Conservation (phyloP, 1,140 invertebrate genomes). For the Acyrthosiphon pisum region DNA sequence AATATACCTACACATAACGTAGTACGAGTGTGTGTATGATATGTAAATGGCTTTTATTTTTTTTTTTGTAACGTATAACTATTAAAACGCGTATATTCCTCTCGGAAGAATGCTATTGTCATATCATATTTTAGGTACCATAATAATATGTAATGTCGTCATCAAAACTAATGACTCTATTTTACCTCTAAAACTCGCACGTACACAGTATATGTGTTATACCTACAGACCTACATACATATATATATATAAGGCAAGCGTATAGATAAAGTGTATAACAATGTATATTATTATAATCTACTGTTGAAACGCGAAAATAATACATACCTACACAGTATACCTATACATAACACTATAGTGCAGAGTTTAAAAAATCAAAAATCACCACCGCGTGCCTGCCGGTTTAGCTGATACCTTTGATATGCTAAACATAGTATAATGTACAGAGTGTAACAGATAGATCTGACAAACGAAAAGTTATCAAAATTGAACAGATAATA, state of each 20-base stretch:
- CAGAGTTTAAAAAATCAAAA: no score
- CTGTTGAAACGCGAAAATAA: not conserved
- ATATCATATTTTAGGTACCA: not conserved
- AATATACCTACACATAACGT: not conserved
- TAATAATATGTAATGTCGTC: not conserved
- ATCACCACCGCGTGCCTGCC: no score
- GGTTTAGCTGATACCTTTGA: no score
- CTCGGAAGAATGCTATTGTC: conserved; percentile 6
- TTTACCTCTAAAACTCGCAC: not conserved
- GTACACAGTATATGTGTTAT: not conserved
- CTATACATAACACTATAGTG: no score
- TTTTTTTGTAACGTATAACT: not conserved
- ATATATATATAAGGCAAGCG: no score
- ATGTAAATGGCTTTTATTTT: conserved; percentile 15
- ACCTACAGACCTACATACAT: no score
- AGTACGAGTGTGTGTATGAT: not conserved
- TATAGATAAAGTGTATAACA: not conserved
- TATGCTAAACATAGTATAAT: no score
- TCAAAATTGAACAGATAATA: no score
- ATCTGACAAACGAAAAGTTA: no score
- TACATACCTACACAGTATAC: no score
- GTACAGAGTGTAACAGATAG: no score
- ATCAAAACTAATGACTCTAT: conserved; percentile 16
- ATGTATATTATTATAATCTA: not conserved
- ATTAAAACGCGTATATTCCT: not conserved